Evolutionary conservation across 1,140 invertebrate species (phyloP).

Genomic region (Maconellicoccus hirsutus): DNA sequence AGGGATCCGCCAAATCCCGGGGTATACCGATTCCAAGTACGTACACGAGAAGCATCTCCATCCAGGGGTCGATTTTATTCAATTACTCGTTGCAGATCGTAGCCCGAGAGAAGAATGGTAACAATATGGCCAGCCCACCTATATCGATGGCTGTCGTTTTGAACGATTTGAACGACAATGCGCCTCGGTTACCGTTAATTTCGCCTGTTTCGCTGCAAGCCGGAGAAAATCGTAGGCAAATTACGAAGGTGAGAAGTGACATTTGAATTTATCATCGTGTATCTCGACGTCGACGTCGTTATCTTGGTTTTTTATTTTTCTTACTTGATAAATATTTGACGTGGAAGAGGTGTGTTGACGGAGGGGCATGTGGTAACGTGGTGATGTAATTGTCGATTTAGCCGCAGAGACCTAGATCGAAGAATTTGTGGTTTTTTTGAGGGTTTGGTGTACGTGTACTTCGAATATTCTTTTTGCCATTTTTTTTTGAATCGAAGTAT

Average conservation of each 20-base stretch:
- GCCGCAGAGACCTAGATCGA: no score
- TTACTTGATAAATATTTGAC: no score
- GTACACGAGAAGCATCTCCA: neutral
- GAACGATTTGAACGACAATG: slow-evolving; percentile 75
- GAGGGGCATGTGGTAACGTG: no score
- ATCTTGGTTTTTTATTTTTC: no score
- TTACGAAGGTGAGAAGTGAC: slow-evolving; percentile 49
- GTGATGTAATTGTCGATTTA: no score
- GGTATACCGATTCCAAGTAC: slow-evolving; percentile 64
- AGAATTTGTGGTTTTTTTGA: no score
- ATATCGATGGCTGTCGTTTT: slow-evolving; percentile 62
- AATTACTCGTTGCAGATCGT: slow-evolving; percentile 40
- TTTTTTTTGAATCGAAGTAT: no score
- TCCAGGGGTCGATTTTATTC: neutral
- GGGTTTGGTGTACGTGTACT: no score
- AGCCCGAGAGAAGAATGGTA: slow-evolving; percentile 61
- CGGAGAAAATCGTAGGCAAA: slow-evolving; percentile 57
- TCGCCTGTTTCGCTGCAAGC: slow-evolving; percentile 66
- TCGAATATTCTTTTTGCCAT: no score
- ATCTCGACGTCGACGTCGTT: neutral
- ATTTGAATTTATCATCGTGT: neutral
- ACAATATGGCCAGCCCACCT: slow-evolving; percentile 60
- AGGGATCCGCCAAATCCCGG: slow-evolving; percentile 75
- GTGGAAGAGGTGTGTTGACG: no score
- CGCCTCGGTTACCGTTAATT: slow-evolving; percentile 60